Evolutionary conservation across 2,888 invertebrate genomes (phyloP).

Genomic region (Hypsopygia costalis): DNA sequence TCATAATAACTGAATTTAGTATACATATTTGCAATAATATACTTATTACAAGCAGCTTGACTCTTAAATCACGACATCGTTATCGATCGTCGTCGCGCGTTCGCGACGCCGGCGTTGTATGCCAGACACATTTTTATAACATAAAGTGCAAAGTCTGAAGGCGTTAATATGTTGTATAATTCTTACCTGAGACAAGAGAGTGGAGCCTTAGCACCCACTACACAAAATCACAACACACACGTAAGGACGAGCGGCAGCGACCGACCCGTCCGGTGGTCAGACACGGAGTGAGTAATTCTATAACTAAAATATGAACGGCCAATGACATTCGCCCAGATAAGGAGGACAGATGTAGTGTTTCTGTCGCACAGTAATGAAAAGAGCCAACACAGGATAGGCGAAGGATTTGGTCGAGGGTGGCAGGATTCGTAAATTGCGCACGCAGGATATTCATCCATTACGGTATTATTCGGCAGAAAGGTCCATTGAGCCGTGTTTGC

Average conservation of each 20-base stretch:
- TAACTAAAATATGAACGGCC: slow-evolving; percentile 57
- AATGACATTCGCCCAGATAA: slow-evolving; percentile 57
- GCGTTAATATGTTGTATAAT: slow-evolving; percentile 16
- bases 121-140: slow-evolving; percentile 42
- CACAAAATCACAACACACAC: slow-evolving; percentile 70
- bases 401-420: slow-evolving; percentile 36
- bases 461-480: no score
- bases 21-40: no score
- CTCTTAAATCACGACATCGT: slow-evolving; percentile 59
- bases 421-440: slow-evolving; percentile 58
- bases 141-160: slow-evolving; percentile 28
- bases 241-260: slow-evolving; percentile 60
- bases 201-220: slow-evolving; percentile 54
- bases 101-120: slow-evolving; percentile 45
- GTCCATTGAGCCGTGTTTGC: background rate
- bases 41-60: no score
- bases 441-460: slow-evolving; percentile 46
- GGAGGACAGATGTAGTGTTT: slow-evolving; percentile 34
- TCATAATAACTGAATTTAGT: no score
- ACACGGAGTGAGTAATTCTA: slow-evolving; percentile 64
- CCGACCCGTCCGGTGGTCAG: slow-evolving; percentile 61
- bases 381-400: slow-evolving; percentile 35
- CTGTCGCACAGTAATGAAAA: slow-evolving; percentile 24
- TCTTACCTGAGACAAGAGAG: slow-evolving; percentile 57
- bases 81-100: slow-evolving; percentile 71